Base-by-base conservation (phyloP, 35 echinoderm and acorn worm species). In the Nesometra sesokonis region DNA sequence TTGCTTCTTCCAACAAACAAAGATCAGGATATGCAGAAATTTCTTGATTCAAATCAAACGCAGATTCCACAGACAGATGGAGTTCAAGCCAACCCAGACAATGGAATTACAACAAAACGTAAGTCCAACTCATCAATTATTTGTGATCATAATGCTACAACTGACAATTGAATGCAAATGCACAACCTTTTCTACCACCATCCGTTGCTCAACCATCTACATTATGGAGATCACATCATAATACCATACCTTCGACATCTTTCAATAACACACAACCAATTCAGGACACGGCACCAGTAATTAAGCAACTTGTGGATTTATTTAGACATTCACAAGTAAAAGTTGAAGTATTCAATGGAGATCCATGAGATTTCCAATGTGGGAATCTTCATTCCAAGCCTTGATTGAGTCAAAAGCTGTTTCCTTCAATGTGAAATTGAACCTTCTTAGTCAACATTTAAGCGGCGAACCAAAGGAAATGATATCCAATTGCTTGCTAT, bases 401-500 rank as follows among this genome's bases (percentile, higher is more conserved):
- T 80, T 89, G 2, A 89, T 83, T 30, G 80, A 37, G 29, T 89
- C 87, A 30, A 89, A 32, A 34, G 81, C 80, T 0, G 3, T 23
- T 5, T 32, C 80, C 76, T 13, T 46, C 23, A 33, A 57, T 77
- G 87, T 83, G 23, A 84, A 85, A 35, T 32, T 90, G 3, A 57
- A 90, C 57, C 43, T 52, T 9, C 43, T 90, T 17, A 84, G 82
- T 32, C 13, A 37, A 27, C 77, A 78, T 29, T 47, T 84, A 27
- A 0, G 32, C 5, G 82, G 88, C 11, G 67, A 85, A 29, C 81
- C 88, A 0, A 90, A 84, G 30, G 43, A 84, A 15, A n/a, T 90
- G 46, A 82, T 90, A 0, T 46, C 76, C 27, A 82, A 90, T 35
- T 85, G 85, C 67, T 36, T 85, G 88, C 37, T 88, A 31, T 27